Percentiles rank a stretch among this genome's conserved stretches.
Conservation (phyloP, 2,888 invertebrate genomes). For the Meghimatium bilineatum region DNA sequence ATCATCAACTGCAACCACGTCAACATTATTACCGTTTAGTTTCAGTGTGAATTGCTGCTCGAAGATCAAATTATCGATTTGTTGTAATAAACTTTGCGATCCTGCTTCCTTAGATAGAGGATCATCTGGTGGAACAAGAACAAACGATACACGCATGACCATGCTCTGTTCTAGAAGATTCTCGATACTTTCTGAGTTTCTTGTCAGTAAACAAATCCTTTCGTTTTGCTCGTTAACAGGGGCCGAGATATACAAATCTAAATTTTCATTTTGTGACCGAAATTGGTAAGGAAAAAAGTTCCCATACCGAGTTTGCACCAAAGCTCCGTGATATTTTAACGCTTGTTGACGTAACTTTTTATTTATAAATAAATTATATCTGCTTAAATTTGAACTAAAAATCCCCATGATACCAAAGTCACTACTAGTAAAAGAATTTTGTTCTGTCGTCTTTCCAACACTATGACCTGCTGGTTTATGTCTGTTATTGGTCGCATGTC, state of each 20-base stretch:
- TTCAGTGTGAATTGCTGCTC: slow-evolving; percentile 59
- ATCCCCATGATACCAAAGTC: neutral
- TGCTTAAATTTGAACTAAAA: neutral
- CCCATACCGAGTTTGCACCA: neutral
- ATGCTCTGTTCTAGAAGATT: slow-evolving; percentile 14
- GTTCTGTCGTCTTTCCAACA: neutral
- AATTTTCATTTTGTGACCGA: neutral
- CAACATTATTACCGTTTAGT: slow-evolving; percentile 64
- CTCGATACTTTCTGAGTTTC: neutral
- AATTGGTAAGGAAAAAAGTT: slow-evolving; percentile 13
- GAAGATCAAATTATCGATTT: slow-evolving; percentile 57
- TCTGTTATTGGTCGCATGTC: too few relatives aligned
- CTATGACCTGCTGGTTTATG: neutral
- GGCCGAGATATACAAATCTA: slow-evolving; percentile 16
- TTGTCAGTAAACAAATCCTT: neutral
- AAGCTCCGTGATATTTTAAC: neutral
- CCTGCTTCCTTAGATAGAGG: slow-evolving; percentile 52
- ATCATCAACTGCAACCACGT: slow-evolving; percentile 54
- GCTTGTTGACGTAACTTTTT: neutral
- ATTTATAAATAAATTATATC: neutral
- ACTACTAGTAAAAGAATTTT: neutral
- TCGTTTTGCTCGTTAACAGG: slow-evolving; percentile 38
- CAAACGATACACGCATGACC: slow-evolving; percentile 57
- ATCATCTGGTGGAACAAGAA: slow-evolving; percentile 59
- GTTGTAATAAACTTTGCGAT: slow-evolving; percentile 56